Percentiles rank a stretch among this genome's conserved stretches.
These are phyloP conservation scores for Enoplolaimus lenunculus DNA, from an alignment of 2,888 invertebrate species.

Conservation along the genomic window DNA sequence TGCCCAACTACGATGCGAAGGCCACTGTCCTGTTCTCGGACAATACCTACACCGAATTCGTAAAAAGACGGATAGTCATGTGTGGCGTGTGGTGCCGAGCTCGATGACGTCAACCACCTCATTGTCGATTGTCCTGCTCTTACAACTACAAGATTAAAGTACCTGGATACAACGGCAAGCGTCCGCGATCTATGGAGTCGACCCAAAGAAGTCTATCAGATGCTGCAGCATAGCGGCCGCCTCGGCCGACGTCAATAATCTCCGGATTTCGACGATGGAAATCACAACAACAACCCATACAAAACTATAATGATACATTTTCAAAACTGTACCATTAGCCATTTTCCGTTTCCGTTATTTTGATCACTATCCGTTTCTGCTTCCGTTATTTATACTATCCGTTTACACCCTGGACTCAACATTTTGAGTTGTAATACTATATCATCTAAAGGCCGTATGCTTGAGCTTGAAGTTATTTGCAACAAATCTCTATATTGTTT, in stretches of 20 bases:
- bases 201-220: background rate
- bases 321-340: no score
- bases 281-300: no score
- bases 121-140: background rate
- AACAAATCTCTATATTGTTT: no score
- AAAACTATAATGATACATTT: background rate
- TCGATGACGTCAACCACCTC: background rate
- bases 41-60: background rate
- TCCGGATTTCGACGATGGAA: background rate
- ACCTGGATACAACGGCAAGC: background rate
- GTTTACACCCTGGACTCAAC: no score
- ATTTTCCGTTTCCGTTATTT: no score
- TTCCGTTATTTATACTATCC: no score
- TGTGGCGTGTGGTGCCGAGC: background rate
- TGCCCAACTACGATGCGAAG: background rate
- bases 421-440: no score
- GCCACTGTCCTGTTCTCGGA: conserved; percentile 3
- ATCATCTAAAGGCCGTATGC: no score
- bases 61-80: background rate
- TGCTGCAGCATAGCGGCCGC: conserved; percentile 1
- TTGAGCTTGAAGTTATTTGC: no score
- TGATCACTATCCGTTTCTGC: no score
- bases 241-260: background rate
- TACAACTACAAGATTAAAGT: background rate
- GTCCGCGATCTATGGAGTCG: background rate